Percentiles rank a stretch among this genome's conserved stretches.
phyloP scores from a whole-genome alignment of 2,113 vertebrate species.

The Lampris megalopsis region DNA sequence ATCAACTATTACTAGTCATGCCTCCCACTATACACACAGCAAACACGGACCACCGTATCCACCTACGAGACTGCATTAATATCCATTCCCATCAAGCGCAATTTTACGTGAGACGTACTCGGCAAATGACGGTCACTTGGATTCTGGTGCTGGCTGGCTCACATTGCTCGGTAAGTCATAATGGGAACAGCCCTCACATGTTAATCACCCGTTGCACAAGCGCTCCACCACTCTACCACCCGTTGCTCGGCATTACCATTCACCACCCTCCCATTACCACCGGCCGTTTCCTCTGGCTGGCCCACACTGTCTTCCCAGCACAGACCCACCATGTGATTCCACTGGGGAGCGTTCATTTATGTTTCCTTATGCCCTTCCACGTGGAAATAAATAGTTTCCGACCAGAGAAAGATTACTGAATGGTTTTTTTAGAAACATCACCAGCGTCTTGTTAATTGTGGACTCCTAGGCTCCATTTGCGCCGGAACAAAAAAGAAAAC shows the following conservation, averaged over 20 bases:
- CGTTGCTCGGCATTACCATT: slow-evolving; percentile 59
- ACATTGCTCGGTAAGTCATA: slow-evolving; percentile 58
- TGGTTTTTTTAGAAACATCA: slow-evolving; percentile 62
- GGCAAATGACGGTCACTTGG: slow-evolving; percentile 50
- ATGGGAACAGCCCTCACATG: slow-evolving; percentile 62
- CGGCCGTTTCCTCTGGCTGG: slow-evolving; percentile 57
- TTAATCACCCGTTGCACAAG: slow-evolving; percentile 61
- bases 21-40: background rate
- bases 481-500: slow-evolving; percentile 9
- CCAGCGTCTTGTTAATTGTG: slow-evolving; percentile 60
- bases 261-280: slow-evolving; percentile 65
- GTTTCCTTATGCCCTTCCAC: slow-evolving; percentile 61
- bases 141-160: slow-evolving; percentile 7
- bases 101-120: background rate
- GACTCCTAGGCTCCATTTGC: slow-evolving; percentile 47
- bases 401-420: slow-evolving; percentile 48
- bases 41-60: background rate
- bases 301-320: slow-evolving; percentile 72
- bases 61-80: slow-evolving; percentile 7
- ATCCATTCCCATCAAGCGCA: slow-evolving; percentile 33
- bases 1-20: background rate
- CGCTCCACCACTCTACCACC: slow-evolving; percentile 58
- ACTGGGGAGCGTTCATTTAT: slow-evolving; percentile 59
- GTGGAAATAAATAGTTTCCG: slow-evolving; percentile 73
- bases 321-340: slow-evolving; percentile 63